Evolutionary conservation across 2,797 vertebrate species (phyloP).

Genomic region (Leuciscus waleckii): DNA sequence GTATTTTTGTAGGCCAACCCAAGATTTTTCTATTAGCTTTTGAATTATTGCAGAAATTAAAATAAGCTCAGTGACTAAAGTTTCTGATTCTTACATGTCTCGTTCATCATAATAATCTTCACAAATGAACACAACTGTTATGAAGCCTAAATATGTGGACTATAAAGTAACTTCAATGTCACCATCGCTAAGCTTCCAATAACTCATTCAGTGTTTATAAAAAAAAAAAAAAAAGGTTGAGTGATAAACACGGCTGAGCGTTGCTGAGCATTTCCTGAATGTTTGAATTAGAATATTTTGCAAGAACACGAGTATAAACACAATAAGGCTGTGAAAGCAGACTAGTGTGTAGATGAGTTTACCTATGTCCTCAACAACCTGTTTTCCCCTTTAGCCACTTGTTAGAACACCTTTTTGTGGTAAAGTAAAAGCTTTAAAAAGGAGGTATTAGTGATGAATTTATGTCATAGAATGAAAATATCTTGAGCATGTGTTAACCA

Average conservation of each 20-base stretch:
- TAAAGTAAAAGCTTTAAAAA: not conserved
- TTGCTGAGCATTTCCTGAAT: too few relatives aligned
- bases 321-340: not conserved
- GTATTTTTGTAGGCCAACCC: not conserved
- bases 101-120: too few relatives aligned
- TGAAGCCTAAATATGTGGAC: too few relatives aligned
- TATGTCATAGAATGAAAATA: not conserved
- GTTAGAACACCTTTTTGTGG: not conserved
- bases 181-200: not conserved
- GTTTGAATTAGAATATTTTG: not conserved
- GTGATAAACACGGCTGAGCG: too few relatives aligned
- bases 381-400: not conserved
- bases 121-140: too few relatives aligned
- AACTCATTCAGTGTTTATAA: not conserved
- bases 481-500: not conserved
- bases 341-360: not conserved
- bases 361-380: not conserved
- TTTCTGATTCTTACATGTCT: not conserved
- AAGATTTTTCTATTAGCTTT: not conserved
- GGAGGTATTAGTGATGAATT: not conserved
- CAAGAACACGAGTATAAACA: not conserved
- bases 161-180: too few relatives aligned
- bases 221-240: too few relatives aligned
- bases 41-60: not conserved
- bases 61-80: not conserved